Evolutionary conservation across 2,113 vertebrate genomes (phyloP).

Genomic region (Cyprinus carpio): DNA sequence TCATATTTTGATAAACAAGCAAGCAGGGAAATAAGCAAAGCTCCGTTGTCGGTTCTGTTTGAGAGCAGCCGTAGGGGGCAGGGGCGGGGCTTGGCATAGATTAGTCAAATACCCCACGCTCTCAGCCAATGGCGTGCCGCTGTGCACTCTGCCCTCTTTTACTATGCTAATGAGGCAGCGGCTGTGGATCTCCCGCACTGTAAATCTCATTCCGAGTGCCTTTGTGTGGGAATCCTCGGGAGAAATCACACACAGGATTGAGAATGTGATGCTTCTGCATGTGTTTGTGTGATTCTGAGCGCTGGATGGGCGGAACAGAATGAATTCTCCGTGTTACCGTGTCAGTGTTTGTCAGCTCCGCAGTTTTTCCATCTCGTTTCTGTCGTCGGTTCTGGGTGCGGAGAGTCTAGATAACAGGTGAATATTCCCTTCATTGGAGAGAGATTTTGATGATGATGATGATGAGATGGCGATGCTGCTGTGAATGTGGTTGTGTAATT

Average conservation of each 20-base stretch:
- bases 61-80: too few relatives aligned
- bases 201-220: not conserved
- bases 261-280: constrained; percentile 54
- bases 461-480: too few relatives aligned
- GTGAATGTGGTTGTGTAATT: too few relatives aligned
- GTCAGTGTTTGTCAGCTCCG: constrained; percentile 93
- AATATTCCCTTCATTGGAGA: constrained; percentile 26
- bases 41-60: too few relatives aligned
- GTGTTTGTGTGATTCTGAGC: not conserved
- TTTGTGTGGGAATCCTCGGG: constrained; percentile 42
- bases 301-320: constrained; percentile 74
- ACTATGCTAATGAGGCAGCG: constrained; percentile 50
- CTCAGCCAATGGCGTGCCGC: constrained; percentile 60
- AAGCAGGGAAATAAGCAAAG: not conserved
- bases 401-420: constrained; percentile 90
- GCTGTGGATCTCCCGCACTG: constrained; percentile 1
- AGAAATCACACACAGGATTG: not conserved
- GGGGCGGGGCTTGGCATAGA: constrained; percentile 9
- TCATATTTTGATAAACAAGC: not conserved
- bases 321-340: constrained; percentile 90
- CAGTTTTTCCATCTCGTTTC: constrained; percentile 93
- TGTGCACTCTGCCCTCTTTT: not conserved
- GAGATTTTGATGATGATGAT: too few relatives aligned
- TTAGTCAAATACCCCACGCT: constrained; percentile 59
- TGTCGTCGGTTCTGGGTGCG: constrained; percentile 89